phyloP scores from a whole-genome alignment of 2,797 vertebrate genomes.

The Macrochelys suwanniensis region DNA sequence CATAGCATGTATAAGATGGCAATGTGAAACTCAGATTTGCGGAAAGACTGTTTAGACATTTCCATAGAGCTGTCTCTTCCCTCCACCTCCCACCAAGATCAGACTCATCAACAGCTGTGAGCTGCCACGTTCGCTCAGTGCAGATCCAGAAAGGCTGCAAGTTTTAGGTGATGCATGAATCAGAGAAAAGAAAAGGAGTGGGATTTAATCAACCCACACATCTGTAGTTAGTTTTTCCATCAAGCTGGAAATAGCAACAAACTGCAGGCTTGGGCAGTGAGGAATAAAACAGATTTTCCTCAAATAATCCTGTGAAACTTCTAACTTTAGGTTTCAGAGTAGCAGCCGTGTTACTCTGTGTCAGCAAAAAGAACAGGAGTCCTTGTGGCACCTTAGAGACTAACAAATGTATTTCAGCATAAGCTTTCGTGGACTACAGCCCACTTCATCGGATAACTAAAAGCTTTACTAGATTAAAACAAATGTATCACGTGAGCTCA shows the following conservation, averaged over 20 bases:
- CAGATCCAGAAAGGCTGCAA: conserved; percentile 1
- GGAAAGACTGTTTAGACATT: conserved; percentile 17
- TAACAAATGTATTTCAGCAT: no score
- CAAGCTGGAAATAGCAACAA: conserved; percentile 20
- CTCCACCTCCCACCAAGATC: conserved; percentile 49
- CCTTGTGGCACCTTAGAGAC: no score
- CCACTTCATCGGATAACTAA: no score
- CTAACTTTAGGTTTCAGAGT: not conserved
- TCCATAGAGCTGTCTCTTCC: conserved; percentile 34
- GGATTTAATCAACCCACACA: conserved; percentile 44
- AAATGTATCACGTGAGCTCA: no score
- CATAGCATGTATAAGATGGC: not conserved
- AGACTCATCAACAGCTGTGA: conserved; percentile 46
- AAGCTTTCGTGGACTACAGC: no score
- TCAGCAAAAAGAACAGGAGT: no score
- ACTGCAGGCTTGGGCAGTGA: not conserved
- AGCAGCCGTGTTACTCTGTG: no score
- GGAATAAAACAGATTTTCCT: conserved; percentile 22
- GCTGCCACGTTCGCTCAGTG: not conserved
- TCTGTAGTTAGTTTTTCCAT: conserved; percentile 40
- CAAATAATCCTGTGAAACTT: not conserved
- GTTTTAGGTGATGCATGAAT: conserved; percentile 37
- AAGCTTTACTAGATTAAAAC: not conserved
- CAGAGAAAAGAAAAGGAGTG: conserved; percentile 43
- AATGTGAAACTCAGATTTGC: conserved; percentile 7